These are phyloP conservation scores for Cydia splendana DNA, from an alignment of 1,140 invertebrate species.

Conservation along the genomic window DNA sequence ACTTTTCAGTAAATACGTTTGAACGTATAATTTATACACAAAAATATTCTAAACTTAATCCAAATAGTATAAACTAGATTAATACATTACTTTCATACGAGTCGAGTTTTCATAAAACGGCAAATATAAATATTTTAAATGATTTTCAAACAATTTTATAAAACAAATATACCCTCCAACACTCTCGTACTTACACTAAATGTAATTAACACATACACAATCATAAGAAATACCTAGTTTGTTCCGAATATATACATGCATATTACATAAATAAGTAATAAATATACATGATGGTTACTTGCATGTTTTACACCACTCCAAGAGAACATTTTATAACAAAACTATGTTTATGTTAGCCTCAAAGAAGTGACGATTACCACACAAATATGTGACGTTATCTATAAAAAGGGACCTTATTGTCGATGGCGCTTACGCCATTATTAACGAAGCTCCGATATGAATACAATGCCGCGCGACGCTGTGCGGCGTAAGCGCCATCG, in stretches of 20 bases:
- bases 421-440: no score
- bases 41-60: neutral
- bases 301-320: neutral
- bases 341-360: neutral
- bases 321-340: neutral
- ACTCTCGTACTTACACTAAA: neutral
- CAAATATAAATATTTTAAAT: neutral
- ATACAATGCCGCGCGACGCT: no score
- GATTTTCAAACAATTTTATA: neutral
- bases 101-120: neutral
- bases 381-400: no score
- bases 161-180: neutral
- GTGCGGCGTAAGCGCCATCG: no score
- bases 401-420: no score
- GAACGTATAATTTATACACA: neutral
- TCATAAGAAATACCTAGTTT: no score
- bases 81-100: neutral
- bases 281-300: neutral
- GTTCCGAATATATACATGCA: no score
- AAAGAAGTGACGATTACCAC: no score
- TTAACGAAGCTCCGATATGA: no score
- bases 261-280: neutral
- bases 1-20: constrained; percentile 22
- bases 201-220: no score
- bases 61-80: neutral